These are phyloP conservation scores for Chironomus striatipennis DNA, from an alignment of 1,140 invertebrate species.

Conservation along the genomic window DNA sequence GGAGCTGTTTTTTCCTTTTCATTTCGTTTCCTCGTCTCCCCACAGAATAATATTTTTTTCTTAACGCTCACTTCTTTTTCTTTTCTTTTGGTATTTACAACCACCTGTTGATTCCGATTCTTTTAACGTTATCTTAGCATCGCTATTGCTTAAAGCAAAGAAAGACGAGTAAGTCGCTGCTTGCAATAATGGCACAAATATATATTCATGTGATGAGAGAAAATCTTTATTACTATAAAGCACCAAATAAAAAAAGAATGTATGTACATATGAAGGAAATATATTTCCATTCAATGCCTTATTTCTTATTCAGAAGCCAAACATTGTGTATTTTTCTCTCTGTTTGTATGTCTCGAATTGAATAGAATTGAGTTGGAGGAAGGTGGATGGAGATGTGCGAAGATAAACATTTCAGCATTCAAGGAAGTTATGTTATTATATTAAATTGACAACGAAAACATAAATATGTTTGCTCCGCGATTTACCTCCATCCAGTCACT, in stretches of 20 bases:
- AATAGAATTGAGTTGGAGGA: not conserved
- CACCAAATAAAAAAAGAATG: not conserved
- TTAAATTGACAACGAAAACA: constrained; percentile 22
- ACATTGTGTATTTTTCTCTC: not conserved
- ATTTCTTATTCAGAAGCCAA: not conserved
- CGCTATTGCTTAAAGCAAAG: not conserved
- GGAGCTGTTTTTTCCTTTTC: not conserved
- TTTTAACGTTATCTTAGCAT: not conserved
- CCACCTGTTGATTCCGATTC: constrained; percentile 21
- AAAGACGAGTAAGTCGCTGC: not conserved
- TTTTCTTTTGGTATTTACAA: not conserved
- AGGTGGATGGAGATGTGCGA: not conserved
- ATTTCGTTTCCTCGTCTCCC: not conserved
- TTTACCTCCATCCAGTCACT: not conserved
- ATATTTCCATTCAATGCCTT: not conserved
- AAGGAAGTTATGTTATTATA: constrained; percentile 4
- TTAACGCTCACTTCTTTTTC: not conserved
- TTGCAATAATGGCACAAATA: not conserved
- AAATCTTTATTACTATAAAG: constrained; percentile 16
- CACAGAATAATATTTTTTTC: not conserved
- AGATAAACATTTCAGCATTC: constrained; percentile 15
- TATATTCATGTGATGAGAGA: constrained; percentile 9
- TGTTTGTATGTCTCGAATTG: no score
- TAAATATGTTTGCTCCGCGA: constrained; percentile 1
- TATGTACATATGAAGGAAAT: not conserved